Conservation (phyloP, 2,888 invertebrate genomes). For the Netelia inedita region DNA sequence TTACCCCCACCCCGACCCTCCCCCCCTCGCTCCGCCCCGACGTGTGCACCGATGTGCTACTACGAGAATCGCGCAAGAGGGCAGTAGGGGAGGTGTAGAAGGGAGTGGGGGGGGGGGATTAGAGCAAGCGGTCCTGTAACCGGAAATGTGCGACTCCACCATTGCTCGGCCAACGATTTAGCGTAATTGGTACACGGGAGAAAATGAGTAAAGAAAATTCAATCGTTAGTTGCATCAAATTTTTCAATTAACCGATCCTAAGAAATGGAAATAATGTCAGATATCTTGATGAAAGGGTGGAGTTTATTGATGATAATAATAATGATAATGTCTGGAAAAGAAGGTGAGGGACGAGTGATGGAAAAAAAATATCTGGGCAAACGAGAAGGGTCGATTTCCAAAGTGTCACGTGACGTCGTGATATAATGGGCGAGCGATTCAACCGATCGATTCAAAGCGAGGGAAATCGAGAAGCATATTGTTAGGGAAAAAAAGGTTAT, state of each 20-base stretch:
- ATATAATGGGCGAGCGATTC: constrained; percentile 10
- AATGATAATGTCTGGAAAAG: neutral
- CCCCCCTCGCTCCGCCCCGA: constrained; percentile 20
- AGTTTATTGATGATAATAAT: neutral
- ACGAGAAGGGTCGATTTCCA: constrained; percentile 37
- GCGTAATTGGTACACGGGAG: constrained; percentile 27
- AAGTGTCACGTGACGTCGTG: neutral
- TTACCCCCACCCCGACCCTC: constrained; percentile 74
- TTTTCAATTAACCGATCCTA: neutral
- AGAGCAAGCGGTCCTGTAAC: constrained; percentile 68
- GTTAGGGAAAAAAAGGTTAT: constrained; percentile 12
- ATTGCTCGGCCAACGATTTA: constrained; percentile 67
- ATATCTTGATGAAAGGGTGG: neutral
- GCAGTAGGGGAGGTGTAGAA: constrained; percentile 25
- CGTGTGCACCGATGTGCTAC: constrained; percentile 54
- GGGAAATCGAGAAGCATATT: constrained; percentile 8
- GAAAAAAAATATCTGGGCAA: neutral
- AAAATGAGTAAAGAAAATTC: constrained; percentile 14
- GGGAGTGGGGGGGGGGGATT: constrained; percentile 39
- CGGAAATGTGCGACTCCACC: constrained; percentile 76
- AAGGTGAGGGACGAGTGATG: neutral
- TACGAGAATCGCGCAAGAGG: constrained; percentile 29
- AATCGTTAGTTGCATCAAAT: neutral
- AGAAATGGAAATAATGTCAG: neutral
- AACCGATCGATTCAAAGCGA: neutral